Evolutionary conservation across 2,888 invertebrate genomes (phyloP), one percentile per base, ranked within the genome.

Genomic region (Chrysina gloriosa): DNA sequence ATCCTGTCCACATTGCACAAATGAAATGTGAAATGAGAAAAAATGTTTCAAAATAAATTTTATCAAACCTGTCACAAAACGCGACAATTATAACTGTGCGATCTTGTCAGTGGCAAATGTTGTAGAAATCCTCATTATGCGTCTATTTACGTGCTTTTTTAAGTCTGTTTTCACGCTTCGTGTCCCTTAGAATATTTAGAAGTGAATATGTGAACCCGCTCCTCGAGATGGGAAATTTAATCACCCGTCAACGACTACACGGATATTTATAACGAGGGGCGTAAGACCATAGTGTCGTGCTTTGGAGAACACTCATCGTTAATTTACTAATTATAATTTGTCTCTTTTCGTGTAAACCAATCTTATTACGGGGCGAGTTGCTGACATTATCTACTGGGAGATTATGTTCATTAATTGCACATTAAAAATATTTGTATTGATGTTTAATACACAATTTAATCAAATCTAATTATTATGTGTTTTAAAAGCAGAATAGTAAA

Each of bases 261-360:
- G 61, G 67, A 42, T 69, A 69, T 69, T 69, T 67, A 69, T 67
- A 67, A 42, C 67, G 45, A 56, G 16, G 64, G 69, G 69, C 63
- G 69, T 42, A 39, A 34, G 58, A 58, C 25, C 58, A 25, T 21
- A 25, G 14, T 25, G 36, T 23, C 39, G 34, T 58, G 21, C 39
- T 58, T 14, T 58, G 11, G 23, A 11, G 31, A 48, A 23, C 65
- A 65, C 65, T 69, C 69, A 63, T 70, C 67, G 69, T 58, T 54
- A 45, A 63, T 54, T 45, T 63, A 39, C 71, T 71, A 69, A 71
- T 71, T 71, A 63, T 64, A 70, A 69, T 69, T 67, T 67, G 69
- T 67, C 56, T 66, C 61, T 27, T 50, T 29, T 31, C 39, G 58
- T 31, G 25, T 39, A n/a, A 47, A 7, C 11, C 25, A 47, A 56